phyloP scores from a whole-genome alignment of 2,113 vertebrate genomes.

The Hippotragus niger region DNA sequence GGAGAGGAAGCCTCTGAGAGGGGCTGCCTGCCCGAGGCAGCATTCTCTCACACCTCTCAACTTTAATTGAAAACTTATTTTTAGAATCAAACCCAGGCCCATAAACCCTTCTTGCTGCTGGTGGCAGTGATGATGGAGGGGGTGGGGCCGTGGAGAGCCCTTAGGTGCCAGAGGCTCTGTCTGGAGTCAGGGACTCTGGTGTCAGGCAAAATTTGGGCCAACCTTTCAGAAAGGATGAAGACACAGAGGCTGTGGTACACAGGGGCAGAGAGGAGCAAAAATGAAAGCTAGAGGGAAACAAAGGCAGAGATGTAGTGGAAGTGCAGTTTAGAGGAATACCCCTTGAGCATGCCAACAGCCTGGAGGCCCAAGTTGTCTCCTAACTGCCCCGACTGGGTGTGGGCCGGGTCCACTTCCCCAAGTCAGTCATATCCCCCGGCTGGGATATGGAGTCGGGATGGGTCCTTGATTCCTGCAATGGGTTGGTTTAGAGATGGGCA shows the following conservation, averaged over 20 bases:
- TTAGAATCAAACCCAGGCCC: constrained; percentile 36
- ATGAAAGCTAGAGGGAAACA: background rate
- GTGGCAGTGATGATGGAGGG: background rate
- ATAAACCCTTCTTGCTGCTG: background rate
- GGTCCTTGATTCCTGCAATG: background rate
- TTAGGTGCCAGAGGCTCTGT: background rate
- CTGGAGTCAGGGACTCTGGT: background rate
- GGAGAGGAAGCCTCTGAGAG: constrained; percentile 50
- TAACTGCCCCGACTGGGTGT: background rate
- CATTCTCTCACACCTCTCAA: constrained; percentile 22
- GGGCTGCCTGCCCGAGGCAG: constrained; percentile 24
- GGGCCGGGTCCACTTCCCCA: background rate
- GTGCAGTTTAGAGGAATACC: background rate
- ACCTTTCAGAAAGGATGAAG: background rate
- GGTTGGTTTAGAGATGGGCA: background rate
- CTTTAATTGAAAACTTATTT: constrained; percentile 60
- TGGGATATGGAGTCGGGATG: background rate
- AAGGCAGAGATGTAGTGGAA: background rate
- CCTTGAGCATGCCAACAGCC: background rate
- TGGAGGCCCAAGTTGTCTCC: background rate
- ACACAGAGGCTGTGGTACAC: background rate
- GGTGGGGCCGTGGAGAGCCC: background rate
- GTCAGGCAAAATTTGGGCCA: background rate
- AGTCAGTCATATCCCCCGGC: background rate
- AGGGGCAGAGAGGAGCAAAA: background rate